These are phyloP conservation scores for Epinotia bilunana DNA, from an alignment of 2,888 invertebrate genomes.

Conservation along the genomic window DNA sequence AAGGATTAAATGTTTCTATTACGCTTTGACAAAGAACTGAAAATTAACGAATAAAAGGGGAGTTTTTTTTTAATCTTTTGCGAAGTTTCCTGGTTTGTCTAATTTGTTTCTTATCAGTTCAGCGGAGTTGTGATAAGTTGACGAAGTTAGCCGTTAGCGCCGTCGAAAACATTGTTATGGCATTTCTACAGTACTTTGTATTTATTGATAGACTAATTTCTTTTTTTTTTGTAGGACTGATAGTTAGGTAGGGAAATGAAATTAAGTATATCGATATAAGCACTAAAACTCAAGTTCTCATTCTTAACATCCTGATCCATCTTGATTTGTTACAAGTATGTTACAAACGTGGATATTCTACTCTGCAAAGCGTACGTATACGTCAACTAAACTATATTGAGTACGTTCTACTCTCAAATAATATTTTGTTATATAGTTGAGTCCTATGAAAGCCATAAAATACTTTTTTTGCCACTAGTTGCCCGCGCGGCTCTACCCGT, in stretches of 20 bases:
- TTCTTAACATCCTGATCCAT: neutral
- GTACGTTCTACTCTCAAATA: too few relatives aligned
- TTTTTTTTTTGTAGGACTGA: too few relatives aligned
- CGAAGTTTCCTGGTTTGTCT: conserved; percentile 21
- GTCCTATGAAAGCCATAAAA: too few relatives aligned
- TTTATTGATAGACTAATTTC: neutral
- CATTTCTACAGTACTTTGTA: neutral
- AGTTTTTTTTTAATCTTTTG: conserved; percentile 29
- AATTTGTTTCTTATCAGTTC: conserved; percentile 35
- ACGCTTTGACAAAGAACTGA: conserved; percentile 56
- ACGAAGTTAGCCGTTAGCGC: neutral
- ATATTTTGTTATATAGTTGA: too few relatives aligned
- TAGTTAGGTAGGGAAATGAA: too few relatives aligned
- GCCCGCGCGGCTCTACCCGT: too few relatives aligned
- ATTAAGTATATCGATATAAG: too few relatives aligned
- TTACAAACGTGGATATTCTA: neutral
- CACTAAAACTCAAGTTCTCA: neutral
- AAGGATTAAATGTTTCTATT: conserved; percentile 77
- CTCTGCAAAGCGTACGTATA: neutral
- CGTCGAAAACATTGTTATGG: neutral
- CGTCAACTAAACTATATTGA: neutral
- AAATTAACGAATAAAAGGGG: conserved; percentile 39
- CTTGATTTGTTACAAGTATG: conserved; percentile 37
- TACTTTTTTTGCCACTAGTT: too few relatives aligned
- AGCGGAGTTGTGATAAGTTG: conserved; percentile 17